A percentile compares a stretch with the other conserved stretches of the same genome.
phyloP scores from a whole-genome alignment of 2,797 vertebrate genomes.

The Pangasius djambal region DNA sequence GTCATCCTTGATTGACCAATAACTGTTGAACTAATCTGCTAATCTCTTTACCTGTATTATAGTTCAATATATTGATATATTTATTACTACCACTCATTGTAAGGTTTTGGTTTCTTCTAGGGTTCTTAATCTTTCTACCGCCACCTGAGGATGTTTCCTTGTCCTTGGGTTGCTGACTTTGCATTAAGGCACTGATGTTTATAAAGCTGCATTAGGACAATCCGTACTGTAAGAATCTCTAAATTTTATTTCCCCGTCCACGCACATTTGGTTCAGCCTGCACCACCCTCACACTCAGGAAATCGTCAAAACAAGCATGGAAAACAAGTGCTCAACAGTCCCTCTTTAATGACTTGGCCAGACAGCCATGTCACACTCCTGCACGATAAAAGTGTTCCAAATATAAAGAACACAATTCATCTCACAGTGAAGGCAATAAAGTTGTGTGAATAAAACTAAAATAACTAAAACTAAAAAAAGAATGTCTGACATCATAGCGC shows the following conservation, averaged over 20 bases:
- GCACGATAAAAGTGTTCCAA: slow-evolving; percentile 17
- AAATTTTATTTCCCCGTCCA: background rate
- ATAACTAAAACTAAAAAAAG: background rate
- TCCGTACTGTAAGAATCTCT: background rate
- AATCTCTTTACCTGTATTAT: background rate
- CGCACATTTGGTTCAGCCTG: slow-evolving; percentile 33
- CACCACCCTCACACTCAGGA: slow-evolving; percentile 23
- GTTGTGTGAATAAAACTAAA: background rate
- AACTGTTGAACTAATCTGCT: background rate
- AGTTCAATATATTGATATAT: background rate
- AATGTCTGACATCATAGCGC: background rate
- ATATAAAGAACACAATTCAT: slow-evolving; percentile 25
- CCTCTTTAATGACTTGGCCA: slow-evolving; percentile 61
- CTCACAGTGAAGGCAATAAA: slow-evolving; percentile 22
- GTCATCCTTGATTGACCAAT: background rate
- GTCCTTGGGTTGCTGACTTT: background rate
- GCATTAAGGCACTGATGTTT: background rate
- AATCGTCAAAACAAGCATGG: background rate
- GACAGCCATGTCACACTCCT: slow-evolving; percentile 39
- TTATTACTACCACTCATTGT: no score
- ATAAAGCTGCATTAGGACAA: background rate
- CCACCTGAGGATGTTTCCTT: background rate
- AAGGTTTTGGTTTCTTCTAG: background rate
- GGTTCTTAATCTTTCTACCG: background rate
- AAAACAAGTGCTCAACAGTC: slow-evolving; percentile 28